A percentile compares a stretch with the other conserved stretches of the same genome.
These are phyloP conservation scores for Watsonalla binaria DNA, from an alignment of 2,888 invertebrate species.

Conservation along the genomic window DNA sequence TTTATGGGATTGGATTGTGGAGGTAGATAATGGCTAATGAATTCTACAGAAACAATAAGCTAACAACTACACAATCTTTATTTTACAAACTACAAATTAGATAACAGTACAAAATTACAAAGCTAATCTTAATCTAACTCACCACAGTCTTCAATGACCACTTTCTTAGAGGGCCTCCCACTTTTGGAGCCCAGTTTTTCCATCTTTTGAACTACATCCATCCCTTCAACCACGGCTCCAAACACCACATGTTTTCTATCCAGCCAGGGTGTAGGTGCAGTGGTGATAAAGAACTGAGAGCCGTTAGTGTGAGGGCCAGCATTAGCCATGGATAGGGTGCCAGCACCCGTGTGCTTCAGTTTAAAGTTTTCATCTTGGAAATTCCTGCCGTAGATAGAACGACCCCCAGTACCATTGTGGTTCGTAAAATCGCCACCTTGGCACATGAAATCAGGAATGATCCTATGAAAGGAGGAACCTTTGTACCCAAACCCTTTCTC, in stretches of 20 bases:
- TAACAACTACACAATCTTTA: neutral
- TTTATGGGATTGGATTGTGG: neutral
- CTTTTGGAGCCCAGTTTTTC: constrained; percentile 89
- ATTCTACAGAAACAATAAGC: neutral
- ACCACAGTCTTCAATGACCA: constrained; percentile 89
- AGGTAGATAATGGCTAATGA: neutral
- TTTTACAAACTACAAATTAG: constrained; percentile 5
- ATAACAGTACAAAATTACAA: constrained; percentile 14
- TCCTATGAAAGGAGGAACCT: constrained; percentile 91
- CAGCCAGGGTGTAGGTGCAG: constrained; percentile 95
- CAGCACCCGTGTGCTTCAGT: constrained; percentile 93
- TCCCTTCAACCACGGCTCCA: constrained; percentile 93
- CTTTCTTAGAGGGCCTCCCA: constrained; percentile 91
- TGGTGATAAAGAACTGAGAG: constrained; percentile 98
- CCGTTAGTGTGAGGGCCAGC: constrained; percentile 97
- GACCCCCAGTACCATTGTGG: constrained; percentile 95
- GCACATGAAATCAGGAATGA: constrained; percentile 98
- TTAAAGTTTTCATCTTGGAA: constrained; percentile 98
- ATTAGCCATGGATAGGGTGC: constrained; percentile 96
- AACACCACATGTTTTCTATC: constrained; percentile 97
- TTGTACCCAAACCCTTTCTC: constrained; percentile 88
- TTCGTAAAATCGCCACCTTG: constrained; percentile 97
- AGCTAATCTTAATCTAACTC: constrained; percentile 77
- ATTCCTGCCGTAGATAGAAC: constrained; percentile 96
- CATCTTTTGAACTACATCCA: constrained; percentile 93